These are phyloP conservation scores for Gymnoscopelus microlampas DNA, from an alignment of 2,797 vertebrate genomes.

Conservation along the genomic window DNA sequence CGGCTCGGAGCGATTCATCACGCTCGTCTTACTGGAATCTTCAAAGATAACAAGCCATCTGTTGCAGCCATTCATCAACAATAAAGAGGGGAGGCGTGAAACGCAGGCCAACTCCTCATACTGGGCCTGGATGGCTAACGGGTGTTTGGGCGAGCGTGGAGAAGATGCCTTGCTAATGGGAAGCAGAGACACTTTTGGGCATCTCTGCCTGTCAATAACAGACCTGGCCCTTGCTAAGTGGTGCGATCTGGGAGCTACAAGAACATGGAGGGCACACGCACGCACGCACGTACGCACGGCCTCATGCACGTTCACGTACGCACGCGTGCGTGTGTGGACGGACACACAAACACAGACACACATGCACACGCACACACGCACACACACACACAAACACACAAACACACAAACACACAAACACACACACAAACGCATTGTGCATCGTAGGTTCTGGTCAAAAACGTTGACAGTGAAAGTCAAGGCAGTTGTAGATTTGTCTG, in stretches of 20 bases:
- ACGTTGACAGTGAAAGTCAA: no score
- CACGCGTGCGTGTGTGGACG: no score
- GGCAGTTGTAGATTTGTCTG: no score
- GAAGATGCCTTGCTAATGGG: slow-evolving; percentile 86
- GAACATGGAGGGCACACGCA: slow-evolving; percentile 14
- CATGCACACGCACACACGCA: no score
- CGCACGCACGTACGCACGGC: not conserved
- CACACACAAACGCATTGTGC: no score
- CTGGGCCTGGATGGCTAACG: slow-evolving; percentile 84
- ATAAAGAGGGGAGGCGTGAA: slow-evolving; percentile 89
- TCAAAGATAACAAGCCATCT: slow-evolving; percentile 96
- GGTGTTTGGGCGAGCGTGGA: slow-evolving; percentile 83
- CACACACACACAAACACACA: no score
- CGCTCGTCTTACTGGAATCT: slow-evolving; percentile 88
- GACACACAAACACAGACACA: no score
- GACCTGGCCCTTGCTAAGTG: slow-evolving; percentile 54
- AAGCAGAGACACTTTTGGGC: slow-evolving; percentile 74
- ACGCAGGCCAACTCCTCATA: slow-evolving; percentile 83
- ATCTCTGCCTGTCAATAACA: slow-evolving; percentile 53
- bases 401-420: no score
- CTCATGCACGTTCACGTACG: no score
- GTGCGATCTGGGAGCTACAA: slow-evolving; percentile 32
- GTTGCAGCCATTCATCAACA: slow-evolving; percentile 91
- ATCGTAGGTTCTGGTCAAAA: no score
- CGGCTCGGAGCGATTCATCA: slow-evolving; percentile 89